These are phyloP conservation scores for Neodon shergylaensis DNA, from an alignment of 2,113 vertebrate species.

Conservation along the genomic window DNA sequence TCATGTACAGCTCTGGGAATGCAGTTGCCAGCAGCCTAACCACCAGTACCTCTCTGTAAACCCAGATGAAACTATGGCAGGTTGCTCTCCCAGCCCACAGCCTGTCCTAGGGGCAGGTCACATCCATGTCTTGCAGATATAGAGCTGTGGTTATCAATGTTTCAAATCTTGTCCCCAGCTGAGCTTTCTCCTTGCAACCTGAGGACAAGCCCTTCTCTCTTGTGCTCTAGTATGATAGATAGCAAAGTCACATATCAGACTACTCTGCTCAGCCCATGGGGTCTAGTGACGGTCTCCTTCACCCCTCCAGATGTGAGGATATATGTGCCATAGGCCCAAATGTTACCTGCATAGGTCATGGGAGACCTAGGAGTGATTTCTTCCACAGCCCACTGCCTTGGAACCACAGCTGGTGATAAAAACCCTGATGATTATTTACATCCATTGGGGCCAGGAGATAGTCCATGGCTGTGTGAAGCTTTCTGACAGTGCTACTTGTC, in stretches of 20 bases:
- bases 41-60: not conserved
- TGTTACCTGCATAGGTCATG: not conserved
- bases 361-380: not conserved
- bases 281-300: not conserved
- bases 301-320: not conserved
- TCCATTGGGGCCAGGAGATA: not conserved
- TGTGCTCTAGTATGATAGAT: not conserved
- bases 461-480: not conserved
- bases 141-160: not conserved
- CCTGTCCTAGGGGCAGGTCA: not conserved
- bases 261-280: not conserved
- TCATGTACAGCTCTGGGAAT: not conserved
- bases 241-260: not conserved
- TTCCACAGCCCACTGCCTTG: not conserved
- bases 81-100: not conserved
- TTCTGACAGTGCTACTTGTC: not conserved
- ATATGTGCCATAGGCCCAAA: not conserved
- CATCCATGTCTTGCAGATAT: not conserved
- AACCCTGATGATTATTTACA: not conserved
- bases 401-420: not conserved
- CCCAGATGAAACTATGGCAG: not conserved
- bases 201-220: not conserved
- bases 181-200: not conserved
- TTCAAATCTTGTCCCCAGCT: not conserved
- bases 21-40: not conserved